phyloP scores from a whole-genome alignment of 2,113 vertebrate genomes.

The Crotalus tigris region DNA sequence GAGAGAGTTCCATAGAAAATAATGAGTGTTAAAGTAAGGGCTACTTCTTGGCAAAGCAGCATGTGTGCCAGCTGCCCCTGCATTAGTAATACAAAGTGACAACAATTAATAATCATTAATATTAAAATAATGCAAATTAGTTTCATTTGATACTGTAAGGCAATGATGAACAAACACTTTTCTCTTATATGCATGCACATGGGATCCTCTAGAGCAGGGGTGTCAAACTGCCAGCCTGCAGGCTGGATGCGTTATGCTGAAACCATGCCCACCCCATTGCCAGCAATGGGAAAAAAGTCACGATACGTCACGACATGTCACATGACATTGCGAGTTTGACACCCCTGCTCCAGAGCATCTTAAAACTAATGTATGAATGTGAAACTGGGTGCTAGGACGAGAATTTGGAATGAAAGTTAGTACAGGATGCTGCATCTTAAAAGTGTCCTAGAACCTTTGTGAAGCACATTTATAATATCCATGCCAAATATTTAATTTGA shows the following conservation, averaged over 20 bases:
- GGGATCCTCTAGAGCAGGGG: too few species aligned
- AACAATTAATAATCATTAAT: slow-evolving; percentile 65
- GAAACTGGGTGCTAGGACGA: neutral
- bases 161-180: slow-evolving; percentile 24
- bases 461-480: neutral
- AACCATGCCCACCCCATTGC: too few species aligned
- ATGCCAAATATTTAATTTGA: neutral
- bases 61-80: slow-evolving; percentile 51
- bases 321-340: too few species aligned
- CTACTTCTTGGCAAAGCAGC: slow-evolving; percentile 56
- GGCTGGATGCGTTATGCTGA: too few species aligned
- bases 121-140: slow-evolving; percentile 60
- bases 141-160: slow-evolving; percentile 35
- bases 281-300: too few species aligned
- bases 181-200: neutral
- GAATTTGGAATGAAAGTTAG: neutral
- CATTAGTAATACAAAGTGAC: slow-evolving; percentile 63
- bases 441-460: neutral
- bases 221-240: too few species aligned
- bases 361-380: neutral
- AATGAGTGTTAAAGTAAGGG: slow-evolving; percentile 46
- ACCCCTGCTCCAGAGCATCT: neutral
- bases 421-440: neutral
- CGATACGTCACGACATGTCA: too few species aligned
- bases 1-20: slow-evolving; percentile 43